A percentile compares a stretch with the other conserved stretches of the same genome.
phyloP scores from a whole-genome alignment of 2,113 vertebrate genomes.

The Crotalus helleri region DNA sequence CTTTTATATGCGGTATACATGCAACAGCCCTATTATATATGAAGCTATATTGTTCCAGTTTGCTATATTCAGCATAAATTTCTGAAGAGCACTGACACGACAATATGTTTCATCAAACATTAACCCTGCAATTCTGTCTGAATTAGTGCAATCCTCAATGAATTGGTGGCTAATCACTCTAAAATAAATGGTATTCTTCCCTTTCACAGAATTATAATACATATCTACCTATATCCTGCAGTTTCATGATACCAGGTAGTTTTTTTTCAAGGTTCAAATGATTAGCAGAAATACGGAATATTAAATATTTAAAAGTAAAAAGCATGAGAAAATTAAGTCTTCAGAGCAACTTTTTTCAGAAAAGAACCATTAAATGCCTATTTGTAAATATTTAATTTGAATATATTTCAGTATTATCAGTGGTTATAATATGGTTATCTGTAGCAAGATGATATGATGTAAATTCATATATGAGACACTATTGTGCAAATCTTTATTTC shows the following conservation, averaged over 20 bases:
- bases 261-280: neutral
- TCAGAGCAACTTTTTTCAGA: neutral
- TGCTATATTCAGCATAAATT: neutral
- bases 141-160: neutral
- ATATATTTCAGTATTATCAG: neutral
- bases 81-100: neutral
- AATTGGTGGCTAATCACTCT: neutral
- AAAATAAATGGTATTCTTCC: neutral
- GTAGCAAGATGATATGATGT: neutral
- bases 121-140: conserved; percentile 8
- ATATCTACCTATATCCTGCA: neutral
- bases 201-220: conserved; percentile 1
- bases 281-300: neutral
- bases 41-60: neutral
- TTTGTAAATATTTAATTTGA: neutral
- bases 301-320: neutral
- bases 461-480: neutral
- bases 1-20: neutral
- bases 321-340: neutral
- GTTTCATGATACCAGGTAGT: neutral
- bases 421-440: neutral
- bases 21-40: neutral
- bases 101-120: neutral
- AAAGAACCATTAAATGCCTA: neutral
- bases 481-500: neutral